These are phyloP conservation scores for Saturnia japonica DNA, from an alignment of 2,888 invertebrate species.

Conservation along the genomic window DNA sequence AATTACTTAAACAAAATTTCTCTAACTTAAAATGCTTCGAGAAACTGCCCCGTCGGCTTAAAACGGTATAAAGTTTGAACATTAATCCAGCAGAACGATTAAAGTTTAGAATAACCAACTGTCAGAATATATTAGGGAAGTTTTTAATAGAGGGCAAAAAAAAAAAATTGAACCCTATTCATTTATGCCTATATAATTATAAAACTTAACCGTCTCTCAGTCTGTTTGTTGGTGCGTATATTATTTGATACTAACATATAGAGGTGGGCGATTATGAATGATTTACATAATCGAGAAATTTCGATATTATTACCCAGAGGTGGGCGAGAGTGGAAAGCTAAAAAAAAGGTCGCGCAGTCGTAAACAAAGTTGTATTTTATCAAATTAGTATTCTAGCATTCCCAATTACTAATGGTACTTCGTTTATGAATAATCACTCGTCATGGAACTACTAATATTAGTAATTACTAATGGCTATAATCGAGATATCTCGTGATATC, in stretches of 20 bases:
- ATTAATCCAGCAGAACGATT: slow-evolving; percentile 50
- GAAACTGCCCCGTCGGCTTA: slow-evolving; percentile 37
- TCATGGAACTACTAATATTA: too few species aligned
- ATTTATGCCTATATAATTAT: slow-evolving; percentile 5
- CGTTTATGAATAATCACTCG: too few species aligned
- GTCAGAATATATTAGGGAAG: slow-evolving; percentile 21
- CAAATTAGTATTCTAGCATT: too few species aligned
- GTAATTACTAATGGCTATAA: too few species aligned
- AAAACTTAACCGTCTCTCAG: background rate
- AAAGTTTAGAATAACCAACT: slow-evolving; percentile 38
- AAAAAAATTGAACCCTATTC: slow-evolving; percentile 16
- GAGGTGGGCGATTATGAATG: too few species aligned
- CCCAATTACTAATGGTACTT: too few species aligned
- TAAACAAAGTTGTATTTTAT: too few species aligned
- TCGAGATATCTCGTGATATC: too few species aligned
- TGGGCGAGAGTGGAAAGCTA: too few species aligned
- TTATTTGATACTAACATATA: background rate
- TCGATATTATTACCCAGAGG: too few species aligned
- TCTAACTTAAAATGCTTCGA: slow-evolving; percentile 38
- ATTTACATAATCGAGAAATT: too few species aligned
- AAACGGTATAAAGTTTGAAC: slow-evolving; percentile 38
- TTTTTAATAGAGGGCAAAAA: slow-evolving; percentile 21
- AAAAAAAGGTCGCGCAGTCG: too few species aligned
- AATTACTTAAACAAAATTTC: slow-evolving; percentile 37
- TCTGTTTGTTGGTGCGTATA: background rate